Evolutionary conservation across 2,113 vertebrate species (phyloP), one percentile per base, ranked within the genome.

Genomic region (cattle (Bos taurus)): DNA sequence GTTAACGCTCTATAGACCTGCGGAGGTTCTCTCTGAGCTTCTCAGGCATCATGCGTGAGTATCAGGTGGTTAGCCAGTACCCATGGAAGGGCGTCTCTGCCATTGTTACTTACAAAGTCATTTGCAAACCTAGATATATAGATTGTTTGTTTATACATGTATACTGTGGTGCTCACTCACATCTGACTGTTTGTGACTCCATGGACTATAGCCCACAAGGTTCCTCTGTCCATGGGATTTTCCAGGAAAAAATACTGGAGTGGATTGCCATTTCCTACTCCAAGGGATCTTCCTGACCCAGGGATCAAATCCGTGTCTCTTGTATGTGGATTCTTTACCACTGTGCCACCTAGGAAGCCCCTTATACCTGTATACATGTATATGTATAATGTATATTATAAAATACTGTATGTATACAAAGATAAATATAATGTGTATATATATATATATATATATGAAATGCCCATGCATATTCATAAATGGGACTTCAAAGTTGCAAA

Each of bases 1-100:
- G 78, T 94, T 97, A 33, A 98, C 98, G 92, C 96, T 98, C 26
- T 98, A 99, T 97, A 98, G 97, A 84, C 99, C 99, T 1, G 96
- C 74, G 2, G 98, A 99, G 83, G 98, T 99, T 92, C 98, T 99
- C 21, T 98, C 97, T 43, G 98, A 98, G 50, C 99, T 99, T 48
- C 98, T 99, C 50, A 92, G 86, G 82, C 96, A 98, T 54, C 98
- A 88, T 0, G 98, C 93, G 99, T 99, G 98, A 98, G 99, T 95
- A 97, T 57, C 71, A 71, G 92, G 90, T 30, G 40, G 6, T 23
- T 30, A 23, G 33, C 28, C 19, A 36, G 13, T 13, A 25, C 26
- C 9, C 4, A 16, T 6, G 2, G 17, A 62, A 95, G 59, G 26
- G 26, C 0, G 1, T 86, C 77, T n/a, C 13, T 17, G 56, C 36